Base-by-base conservation (phyloP, 2,888 invertebrate species). In the Oscheius onirici region DNA sequence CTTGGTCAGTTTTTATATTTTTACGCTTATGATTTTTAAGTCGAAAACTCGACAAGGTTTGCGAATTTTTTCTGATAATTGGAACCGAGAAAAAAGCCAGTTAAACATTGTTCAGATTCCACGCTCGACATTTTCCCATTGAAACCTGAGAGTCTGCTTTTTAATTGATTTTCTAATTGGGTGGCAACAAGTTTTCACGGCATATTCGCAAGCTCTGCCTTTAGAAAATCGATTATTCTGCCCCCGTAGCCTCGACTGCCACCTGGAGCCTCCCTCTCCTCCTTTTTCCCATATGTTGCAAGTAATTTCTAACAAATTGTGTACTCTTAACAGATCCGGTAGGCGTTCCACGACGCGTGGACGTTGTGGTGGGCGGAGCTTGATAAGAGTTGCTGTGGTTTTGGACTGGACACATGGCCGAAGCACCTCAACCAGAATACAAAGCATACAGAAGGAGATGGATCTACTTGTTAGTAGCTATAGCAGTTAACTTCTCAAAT, bases 401-500 rank as follows among this genome's bases (percentile, higher is more conserved):
- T 63, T 28, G 49, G 17, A 34, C 49, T 26, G 46, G n/a, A 58
- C 40, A 52, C 63, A 63, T 63, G 63, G 63, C 46, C n/a, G 63
- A 63, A 63, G 63, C 63, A 26, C 28, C 15, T n/a, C 28, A 46
- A 15, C n/a, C 40, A 17, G 63, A 71, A 10, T 80, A 74, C 71
- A 61, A 68, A 1, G 78, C 75, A 17, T 84, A 84, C 54, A 60
- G 71, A 13, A 75, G 74, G 68, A 73, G 86, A 75, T 86, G 86
- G 86, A 72, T 82, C 26, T 78, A 85, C 28, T 67, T 86, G 11
- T 57, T 82, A 3, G 83, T 82, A 6, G 81, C 80, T 6, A 73
- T 77, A 46, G 61, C 83, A 24, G 71, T 86, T 49, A 86, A 86
- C 54, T 83, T 84, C 57, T 83, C 85, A 0, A 86, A 86, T 73